Evolutionary conservation across 2,888 invertebrate genomes (phyloP), one percentile per base, ranked within the genome.

Genomic region (Poecilus cupreus): DNA sequence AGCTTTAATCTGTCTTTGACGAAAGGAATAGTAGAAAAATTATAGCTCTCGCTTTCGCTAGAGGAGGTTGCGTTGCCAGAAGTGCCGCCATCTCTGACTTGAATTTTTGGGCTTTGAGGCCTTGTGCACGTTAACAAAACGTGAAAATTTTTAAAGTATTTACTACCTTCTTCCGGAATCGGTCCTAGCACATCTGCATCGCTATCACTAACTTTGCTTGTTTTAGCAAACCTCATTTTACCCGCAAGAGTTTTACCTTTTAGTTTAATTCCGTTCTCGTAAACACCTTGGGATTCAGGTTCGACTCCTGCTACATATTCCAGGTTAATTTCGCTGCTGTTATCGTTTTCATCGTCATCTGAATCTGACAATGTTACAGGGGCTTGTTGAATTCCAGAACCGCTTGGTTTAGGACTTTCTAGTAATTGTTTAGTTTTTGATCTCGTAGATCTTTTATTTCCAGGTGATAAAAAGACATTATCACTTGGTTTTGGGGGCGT

Each of bases 111-210:
- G 8, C 68, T 83, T 83, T 13, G 86, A 64, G 0, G 90, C 86
- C 11, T 91, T 0, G 91, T 91, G 83, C 92, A 93, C 0, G 93
- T 93, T 0, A 93, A 85, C 43, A 93, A 85, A 85, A 93, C 93
- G 78, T 91, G 90, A 76, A 91, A 88, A 0, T 91, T 92, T 0
- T 89, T 89, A 85, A 93, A 93, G 88, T 88, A 82, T 86, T 89
- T 86, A 82, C 90, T 89, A 13, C 90, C 90, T 0, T 84, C 85
- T 81, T 78, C 85, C 54, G 83, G 92, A 16, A 93, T 91, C 0
- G 93, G 93, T 0, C 93, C 93, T 1, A 93, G 86, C 0, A 87
- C 86, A 0, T 90, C 90, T 82, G 90, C 90, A 75, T 91, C 90
- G 22, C 90, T 89, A 85, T 91, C 91, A 0, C 88, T 89, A 20